Conservation (phyloP, 2,797 vertebrate genomes). For the Epinephelus malabaricus region DNA sequence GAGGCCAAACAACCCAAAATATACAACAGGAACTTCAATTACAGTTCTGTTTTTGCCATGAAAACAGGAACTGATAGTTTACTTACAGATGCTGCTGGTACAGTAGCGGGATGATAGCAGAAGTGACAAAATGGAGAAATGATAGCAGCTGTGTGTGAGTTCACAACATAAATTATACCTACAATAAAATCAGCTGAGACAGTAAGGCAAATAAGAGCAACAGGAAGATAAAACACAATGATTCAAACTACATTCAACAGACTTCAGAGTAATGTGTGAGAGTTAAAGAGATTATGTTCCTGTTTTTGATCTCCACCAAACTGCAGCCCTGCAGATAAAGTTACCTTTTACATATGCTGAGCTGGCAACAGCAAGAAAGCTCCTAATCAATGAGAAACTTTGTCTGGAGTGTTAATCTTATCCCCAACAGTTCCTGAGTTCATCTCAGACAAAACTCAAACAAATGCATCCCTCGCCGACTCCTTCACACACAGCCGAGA, state of each 20-base stretch:
- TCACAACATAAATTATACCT: neutral
- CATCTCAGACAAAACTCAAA: conserved; percentile 51
- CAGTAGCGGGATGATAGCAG: neutral
- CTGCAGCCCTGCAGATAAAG: conserved; percentile 27
- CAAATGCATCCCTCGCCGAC: conserved; percentile 29
- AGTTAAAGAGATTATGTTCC: neutral
- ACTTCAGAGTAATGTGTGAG: neutral
- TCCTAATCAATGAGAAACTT: conserved; percentile 40
- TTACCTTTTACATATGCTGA: conserved; percentile 27
- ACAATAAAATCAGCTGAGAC: neutral
- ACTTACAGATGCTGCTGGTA: conserved; percentile 14
- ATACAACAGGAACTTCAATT: conserved; percentile 15
- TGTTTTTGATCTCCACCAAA: neutral
- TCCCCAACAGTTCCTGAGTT: conserved; percentile 35
- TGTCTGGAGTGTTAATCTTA: conserved; percentile 36
- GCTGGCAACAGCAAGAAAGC: conserved; percentile 17
- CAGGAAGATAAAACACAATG: neutral
- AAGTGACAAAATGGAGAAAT: neutral
- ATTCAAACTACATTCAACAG: neutral
- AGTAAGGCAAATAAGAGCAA: neutral
- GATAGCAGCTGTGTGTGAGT: neutral
- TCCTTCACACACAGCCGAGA: conserved; percentile 7
- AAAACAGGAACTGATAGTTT: conserved; percentile 52
- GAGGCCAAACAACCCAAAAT: conserved; percentile 23
- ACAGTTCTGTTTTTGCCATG: conserved; percentile 33